phyloP scores from a whole-genome alignment of 2,797 vertebrate genomes.

The Channallabes apus region DNA sequence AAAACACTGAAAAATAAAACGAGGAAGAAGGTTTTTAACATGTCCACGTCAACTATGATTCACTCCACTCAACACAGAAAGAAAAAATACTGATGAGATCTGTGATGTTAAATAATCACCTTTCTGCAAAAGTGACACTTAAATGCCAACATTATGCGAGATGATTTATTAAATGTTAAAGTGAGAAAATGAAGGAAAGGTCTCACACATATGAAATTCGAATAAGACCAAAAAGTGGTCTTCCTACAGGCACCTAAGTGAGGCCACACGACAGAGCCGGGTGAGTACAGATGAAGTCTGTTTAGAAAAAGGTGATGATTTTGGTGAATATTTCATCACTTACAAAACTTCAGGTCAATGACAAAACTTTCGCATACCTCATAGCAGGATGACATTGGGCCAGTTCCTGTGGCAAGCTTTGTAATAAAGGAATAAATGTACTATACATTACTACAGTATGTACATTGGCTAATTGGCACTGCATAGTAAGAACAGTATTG shows the following conservation, averaged over 20 bases:
- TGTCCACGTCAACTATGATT: not conserved
- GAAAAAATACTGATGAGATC: conserved; percentile 3
- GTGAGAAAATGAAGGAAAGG: conserved; percentile 47
- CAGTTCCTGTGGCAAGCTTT: conserved; percentile 78
- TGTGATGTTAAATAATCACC: conserved; percentile 7
- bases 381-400: conserved; percentile 74
- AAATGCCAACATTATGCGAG: conserved; percentile 16
- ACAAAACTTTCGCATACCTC: conserved; percentile 70
- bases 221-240: conserved; percentile 45
- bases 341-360: conserved; percentile 61
- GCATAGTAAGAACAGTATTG: conserved; percentile 34
- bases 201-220: conserved; percentile 47
- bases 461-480: conserved; percentile 36
- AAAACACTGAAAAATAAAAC: not conserved
- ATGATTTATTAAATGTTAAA: conserved; percentile 46
- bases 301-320: conserved; percentile 47
- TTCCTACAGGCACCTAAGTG: conserved; percentile 29
- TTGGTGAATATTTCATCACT: conserved; percentile 57
- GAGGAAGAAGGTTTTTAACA: not conserved
- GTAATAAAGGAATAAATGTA: conserved; percentile 72
- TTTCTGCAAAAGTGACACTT: conserved; percentile 10
- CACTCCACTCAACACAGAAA: not conserved
- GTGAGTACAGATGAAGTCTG: conserved; percentile 57
- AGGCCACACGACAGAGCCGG: conserved; percentile 50
- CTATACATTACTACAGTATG: conserved; percentile 61